A percentile compares a stretch with the other conserved stretches of the same genome.
These are phyloP conservation scores for Mya arenaria DNA, from an alignment of 1,140 invertebrate species.

Conservation along the genomic window DNA sequence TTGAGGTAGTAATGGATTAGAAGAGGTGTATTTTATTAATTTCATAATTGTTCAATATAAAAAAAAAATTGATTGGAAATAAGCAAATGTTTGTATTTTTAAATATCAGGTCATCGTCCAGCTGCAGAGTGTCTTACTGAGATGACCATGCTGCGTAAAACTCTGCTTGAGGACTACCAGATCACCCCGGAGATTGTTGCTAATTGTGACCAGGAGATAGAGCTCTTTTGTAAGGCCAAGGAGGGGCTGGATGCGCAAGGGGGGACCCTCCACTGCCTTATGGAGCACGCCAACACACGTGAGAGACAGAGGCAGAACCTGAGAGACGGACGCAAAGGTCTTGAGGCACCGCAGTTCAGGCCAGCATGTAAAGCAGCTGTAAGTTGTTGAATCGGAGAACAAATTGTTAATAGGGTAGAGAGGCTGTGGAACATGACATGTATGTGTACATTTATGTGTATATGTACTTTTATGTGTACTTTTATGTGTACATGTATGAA, in stretches of 20 bases:
- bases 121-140: constrained; percentile 89
- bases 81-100: no score
- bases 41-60: no score
- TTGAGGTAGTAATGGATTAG: no score
- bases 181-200: constrained; percentile 95
- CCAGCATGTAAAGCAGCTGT: constrained; percentile 65
- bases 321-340: background rate
- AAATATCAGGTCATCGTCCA: constrained; percentile 84
- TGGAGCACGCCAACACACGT: constrained; percentile 83
- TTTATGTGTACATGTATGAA: no score
- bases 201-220: constrained; percentile 91
- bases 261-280: constrained; percentile 96
- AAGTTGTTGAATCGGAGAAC: background rate
- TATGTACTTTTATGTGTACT: no score
- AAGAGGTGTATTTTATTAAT: no score
- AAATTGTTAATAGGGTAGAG: background rate
- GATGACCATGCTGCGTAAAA: constrained; percentile 94
- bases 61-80: no score
- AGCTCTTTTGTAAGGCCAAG: constrained; percentile 78
- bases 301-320: background rate
- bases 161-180: constrained; percentile 95
- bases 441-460: no score
- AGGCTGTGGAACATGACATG: background rate
- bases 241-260: constrained; percentile 88
- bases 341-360: constrained; percentile 24